Evolutionary conservation across 2,113 vertebrate species (phyloP).

Genomic region (Dunckerocampus dactyliophorus): DNA sequence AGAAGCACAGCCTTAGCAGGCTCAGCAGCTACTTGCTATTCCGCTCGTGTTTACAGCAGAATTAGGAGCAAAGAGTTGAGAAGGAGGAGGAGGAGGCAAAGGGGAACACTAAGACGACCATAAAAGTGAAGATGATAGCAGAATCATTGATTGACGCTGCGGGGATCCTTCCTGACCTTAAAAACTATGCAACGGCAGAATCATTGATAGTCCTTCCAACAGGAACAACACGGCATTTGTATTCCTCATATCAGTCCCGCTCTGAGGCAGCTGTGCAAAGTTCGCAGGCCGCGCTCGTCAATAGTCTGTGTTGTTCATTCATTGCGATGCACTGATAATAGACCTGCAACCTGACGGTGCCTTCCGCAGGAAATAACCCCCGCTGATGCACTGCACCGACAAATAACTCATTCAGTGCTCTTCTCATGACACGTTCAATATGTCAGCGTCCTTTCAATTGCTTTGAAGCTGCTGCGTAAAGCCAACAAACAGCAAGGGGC

Average conservation of each 20-base stretch:
- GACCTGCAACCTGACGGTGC: conserved; percentile 1
- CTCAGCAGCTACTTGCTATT: conserved; percentile 63
- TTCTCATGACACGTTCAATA: background rate
- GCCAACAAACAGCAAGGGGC: too few species aligned
- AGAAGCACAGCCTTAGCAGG: conserved; percentile 13
- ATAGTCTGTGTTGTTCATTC: conserved; percentile 13
- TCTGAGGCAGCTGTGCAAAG: background rate
- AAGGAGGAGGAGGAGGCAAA: conserved; percentile 22
- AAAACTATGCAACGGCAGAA: background rate
- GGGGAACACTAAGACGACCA: conserved; percentile 22
- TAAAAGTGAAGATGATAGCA: conserved; percentile 1
- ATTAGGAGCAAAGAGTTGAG: conserved; percentile 36
- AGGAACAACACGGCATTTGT: conserved; percentile 2
- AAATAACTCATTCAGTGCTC: conserved; percentile 17
- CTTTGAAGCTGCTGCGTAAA: too few species aligned
- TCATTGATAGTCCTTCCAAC: background rate
- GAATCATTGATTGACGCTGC: background rate
- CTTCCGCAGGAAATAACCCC: conserved; percentile 21
- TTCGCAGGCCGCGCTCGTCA: background rate
- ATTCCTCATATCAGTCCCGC: background rate
- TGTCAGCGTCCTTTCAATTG: too few species aligned
- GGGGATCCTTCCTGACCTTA: conserved; percentile 12
- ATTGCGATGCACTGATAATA: conserved; percentile 6
- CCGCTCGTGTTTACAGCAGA: conserved; percentile 50
- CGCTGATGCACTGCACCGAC: conserved; percentile 11